Evolutionary conservation across 2,113 vertebrate genomes (phyloP), one percentile per base, ranked within the genome.

Genomic region (Brachyhypopomus occidentalis): DNA sequence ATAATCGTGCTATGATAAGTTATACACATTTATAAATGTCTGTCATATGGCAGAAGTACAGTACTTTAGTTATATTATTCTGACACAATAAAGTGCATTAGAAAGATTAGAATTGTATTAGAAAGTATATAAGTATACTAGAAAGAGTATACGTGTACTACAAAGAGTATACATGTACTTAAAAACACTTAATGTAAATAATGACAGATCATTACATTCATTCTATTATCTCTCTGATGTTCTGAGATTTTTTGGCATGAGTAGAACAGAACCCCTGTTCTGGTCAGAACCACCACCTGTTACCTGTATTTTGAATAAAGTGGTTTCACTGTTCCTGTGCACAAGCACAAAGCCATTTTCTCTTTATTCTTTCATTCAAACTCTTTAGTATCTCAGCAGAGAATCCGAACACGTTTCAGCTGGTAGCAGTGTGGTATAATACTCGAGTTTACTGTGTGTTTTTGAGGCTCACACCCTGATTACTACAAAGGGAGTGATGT

Each of bases 381-480:
- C 45, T 52, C 45, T 12, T 64, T n/a, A 80, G 63, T 66, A 59
- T 23, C 58, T 64, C 5, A 58, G 48, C 23, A 81, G 52, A 76
- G 63, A 41, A 67, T 56, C 3, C 20, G 41, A 60, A 73, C 73
- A 82, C 36, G 85, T 66, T 72, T 58, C 67, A 56, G 78, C 77
- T 22, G 64, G n/a, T 22, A 52, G 73, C 56, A 77, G 19, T 30
- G 55, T 62, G 84, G 75, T 80, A 69, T 87, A 87, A 86, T 84
- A 88, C 88, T 83, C 71, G 63, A 88, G 79, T 79, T 78, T 84
- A 86, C 88, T 90, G 88, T 90, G 88, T 27, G 22, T 58, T 67
- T 45, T 41, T 84, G 84, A 84, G 76, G 83, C 90, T 90, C 92
- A 88, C 90, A 90, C 88, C 92, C 90, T 86, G 86, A 83, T 86